Percentiles rank a stretch among this genome's conserved stretches.
These are phyloP conservation scores for Corythucha ciliata DNA, from an alignment of 2,888 invertebrate genomes.

Conservation along the genomic window DNA sequence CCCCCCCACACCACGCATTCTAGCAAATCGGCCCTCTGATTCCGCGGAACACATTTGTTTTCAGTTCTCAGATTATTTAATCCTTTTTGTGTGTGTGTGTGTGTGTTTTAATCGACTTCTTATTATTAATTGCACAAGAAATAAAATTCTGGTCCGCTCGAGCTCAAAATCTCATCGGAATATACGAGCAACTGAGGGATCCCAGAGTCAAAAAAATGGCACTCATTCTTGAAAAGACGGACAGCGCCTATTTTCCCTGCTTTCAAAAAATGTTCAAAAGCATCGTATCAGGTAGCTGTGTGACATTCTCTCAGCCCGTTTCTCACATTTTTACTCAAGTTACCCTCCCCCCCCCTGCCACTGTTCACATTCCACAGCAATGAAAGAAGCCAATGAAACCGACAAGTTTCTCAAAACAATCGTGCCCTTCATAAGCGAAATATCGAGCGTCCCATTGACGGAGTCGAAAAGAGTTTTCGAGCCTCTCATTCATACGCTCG, in stretches of 20 bases:
- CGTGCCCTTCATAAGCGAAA: slow-evolving; percentile 55
- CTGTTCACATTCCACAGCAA: no score
- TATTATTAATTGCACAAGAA: slow-evolving; percentile 50
- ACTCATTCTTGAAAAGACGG: slow-evolving; percentile 62
- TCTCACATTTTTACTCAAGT: no score
- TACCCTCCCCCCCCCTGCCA: no score
- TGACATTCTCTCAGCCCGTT: background rate
- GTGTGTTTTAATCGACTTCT: no score
- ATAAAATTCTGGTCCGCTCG: slow-evolving; percentile 72
- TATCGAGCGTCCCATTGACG: slow-evolving; percentile 60
- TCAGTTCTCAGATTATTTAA: no score
- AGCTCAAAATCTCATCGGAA: slow-evolving; percentile 70
- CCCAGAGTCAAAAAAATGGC: slow-evolving; percentile 75
- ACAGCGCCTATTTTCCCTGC: slow-evolving; percentile 67
- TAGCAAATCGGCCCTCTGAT: background rate
- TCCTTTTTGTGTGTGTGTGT: no score
- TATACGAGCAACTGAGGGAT: slow-evolving; percentile 78
- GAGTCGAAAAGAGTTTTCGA: slow-evolving; percentile 52
- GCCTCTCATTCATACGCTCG: slow-evolving; percentile 68
- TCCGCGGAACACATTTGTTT: background rate
- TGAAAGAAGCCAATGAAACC: slow-evolving; percentile 77
- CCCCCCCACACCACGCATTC: no score
- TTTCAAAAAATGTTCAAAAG: slow-evolving; percentile 71
- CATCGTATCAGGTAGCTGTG: slow-evolving; percentile 57
- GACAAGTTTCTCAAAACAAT: slow-evolving; percentile 68